These are phyloP conservation scores for Notodonta dromedarius DNA, from an alignment of 2,888 invertebrate species.

Conservation along the genomic window DNA sequence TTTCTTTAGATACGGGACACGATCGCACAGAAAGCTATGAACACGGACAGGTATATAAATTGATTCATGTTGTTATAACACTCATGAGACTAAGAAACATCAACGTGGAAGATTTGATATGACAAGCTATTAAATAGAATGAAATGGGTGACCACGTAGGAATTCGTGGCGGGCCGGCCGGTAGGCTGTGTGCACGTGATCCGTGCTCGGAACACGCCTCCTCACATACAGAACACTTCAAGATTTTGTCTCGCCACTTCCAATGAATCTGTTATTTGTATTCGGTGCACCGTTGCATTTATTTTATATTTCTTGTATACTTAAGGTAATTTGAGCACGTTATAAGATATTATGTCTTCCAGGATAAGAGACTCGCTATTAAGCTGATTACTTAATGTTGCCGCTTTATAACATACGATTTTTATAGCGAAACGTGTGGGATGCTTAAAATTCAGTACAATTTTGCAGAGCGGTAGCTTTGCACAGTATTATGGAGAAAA, in stretches of 20 bases:
- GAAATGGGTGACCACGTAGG: conserved; percentile 67
- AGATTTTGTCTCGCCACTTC: conserved; percentile 36
- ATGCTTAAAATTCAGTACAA: not conserved
- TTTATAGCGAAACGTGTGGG: not conserved
- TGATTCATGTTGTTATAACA: conserved; percentile 57
- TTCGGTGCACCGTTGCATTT: conserved; percentile 23
- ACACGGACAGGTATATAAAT: conserved; percentile 46
- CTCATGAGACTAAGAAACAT: conserved; percentile 52
- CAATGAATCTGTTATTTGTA: conserved; percentile 38
- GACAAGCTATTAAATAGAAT: conserved; percentile 70
- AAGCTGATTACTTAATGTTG: conserved; percentile 9
- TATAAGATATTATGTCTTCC: conserved; percentile 24
- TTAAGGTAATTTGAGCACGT: conserved; percentile 23
- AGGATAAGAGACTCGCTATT: conserved; percentile 17
- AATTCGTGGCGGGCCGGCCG: conserved; percentile 44
- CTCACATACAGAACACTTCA: conserved; percentile 30
- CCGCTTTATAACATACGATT: not conserved
- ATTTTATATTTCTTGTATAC: conserved; percentile 29
- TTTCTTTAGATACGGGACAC: conserved; percentile 51
- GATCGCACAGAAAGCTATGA: conserved; percentile 43
- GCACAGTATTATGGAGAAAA: no score
- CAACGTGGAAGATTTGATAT: conserved; percentile 46
- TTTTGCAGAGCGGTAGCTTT: no score
- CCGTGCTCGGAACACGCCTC: conserved; percentile 41
- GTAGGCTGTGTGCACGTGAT: conserved; percentile 33